A percentile compares a stretch with the other conserved stretches of the same genome.
Evolutionary conservation across 2,113 vertebrate species (phyloP).

Genomic region (Toxotes jaculatrix): DNA sequence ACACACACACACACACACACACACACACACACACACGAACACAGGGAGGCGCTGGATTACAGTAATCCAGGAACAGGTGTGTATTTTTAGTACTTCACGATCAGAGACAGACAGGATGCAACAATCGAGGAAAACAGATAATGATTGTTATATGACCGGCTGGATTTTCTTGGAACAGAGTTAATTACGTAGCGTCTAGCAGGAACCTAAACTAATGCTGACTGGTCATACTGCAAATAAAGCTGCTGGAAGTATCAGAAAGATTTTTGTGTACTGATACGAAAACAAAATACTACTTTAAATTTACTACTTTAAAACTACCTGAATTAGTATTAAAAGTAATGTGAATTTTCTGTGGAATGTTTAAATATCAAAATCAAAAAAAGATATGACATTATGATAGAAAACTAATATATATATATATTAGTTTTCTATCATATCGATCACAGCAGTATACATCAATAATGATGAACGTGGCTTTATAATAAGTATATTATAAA

Average conservation of each 20-base stretch:
- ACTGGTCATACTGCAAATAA: not conserved
- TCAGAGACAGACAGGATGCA: constrained; percentile 57
- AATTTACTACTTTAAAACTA: not conserved
- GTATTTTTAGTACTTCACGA: constrained; percentile 72
- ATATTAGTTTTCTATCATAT: too few species aligned
- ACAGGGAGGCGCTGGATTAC: constrained; percentile 65
- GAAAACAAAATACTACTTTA: not conserved
- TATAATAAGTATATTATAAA: not conserved
- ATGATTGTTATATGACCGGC: constrained; percentile 51
- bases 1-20: constrained; percentile 26
- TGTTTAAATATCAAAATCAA: too few species aligned
- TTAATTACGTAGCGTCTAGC: constrained; percentile 21
- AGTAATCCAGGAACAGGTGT: constrained; percentile 65
- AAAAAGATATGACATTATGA: not conserved
- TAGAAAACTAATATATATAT: not conserved
- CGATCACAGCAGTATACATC: not conserved
- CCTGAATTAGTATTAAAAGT: not conserved
- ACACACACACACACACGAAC: constrained; percentile 41
- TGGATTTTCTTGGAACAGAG: constrained; percentile 42
- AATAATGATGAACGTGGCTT: not conserved
- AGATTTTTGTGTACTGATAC: not conserved
- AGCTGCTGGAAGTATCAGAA: not conserved
- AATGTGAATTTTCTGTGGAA: too few species aligned
- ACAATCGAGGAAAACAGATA: constrained; percentile 66
- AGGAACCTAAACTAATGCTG: constrained; percentile 28